A percentile compares a stretch with the other conserved stretches of the same genome.
Evolutionary conservation across 2,888 invertebrate genomes (phyloP).

Genomic region (Phaonia tiefii): DNA sequence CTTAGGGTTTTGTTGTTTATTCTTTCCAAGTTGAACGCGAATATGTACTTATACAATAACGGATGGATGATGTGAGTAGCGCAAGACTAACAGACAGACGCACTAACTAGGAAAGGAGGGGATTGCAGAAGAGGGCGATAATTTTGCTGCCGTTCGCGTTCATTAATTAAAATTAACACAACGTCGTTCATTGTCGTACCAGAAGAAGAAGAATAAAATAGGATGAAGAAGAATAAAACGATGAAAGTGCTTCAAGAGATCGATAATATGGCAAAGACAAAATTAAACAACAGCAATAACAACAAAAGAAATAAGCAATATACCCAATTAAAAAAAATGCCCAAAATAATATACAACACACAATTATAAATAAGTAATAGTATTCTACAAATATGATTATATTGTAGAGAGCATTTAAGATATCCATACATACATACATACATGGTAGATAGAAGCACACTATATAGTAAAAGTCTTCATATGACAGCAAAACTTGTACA

Average conservation of each 20-base stretch:
- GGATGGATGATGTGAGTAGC: too few relatives aligned
- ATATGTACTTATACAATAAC: not conserved
- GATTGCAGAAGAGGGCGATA: too few relatives aligned
- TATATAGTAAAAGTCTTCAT: too few relatives aligned
- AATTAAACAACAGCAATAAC: not conserved
- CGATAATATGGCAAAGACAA: constrained; percentile 47
- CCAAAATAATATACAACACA: constrained; percentile 15
- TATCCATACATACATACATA: too few relatives aligned
- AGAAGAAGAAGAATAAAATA: too few relatives aligned
- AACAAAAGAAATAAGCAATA: constrained; percentile 34
- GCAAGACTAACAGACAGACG: too few relatives aligned
- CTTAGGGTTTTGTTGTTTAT: constrained; percentile 14
- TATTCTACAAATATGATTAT: too few relatives aligned
- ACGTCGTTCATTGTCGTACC: constrained; percentile 31
- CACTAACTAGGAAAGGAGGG: too few relatives aligned
- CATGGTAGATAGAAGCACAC: too few relatives aligned
- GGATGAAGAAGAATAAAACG: constrained; percentile 33
- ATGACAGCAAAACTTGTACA: too few relatives aligned
- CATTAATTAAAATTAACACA: constrained; percentile 66
- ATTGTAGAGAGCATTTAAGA: too few relatives aligned
- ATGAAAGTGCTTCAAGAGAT: constrained; percentile 58
- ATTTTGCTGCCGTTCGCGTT: constrained; percentile 46
- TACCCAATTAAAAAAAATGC: too few relatives aligned
- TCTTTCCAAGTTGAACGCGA: not conserved
- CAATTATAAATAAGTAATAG: constrained; percentile 9